A percentile compares a stretch with the other conserved stretches of the same genome.
Conservation (phyloP, 2,888 invertebrate species). For the Siphlonurus alternatus region DNA sequence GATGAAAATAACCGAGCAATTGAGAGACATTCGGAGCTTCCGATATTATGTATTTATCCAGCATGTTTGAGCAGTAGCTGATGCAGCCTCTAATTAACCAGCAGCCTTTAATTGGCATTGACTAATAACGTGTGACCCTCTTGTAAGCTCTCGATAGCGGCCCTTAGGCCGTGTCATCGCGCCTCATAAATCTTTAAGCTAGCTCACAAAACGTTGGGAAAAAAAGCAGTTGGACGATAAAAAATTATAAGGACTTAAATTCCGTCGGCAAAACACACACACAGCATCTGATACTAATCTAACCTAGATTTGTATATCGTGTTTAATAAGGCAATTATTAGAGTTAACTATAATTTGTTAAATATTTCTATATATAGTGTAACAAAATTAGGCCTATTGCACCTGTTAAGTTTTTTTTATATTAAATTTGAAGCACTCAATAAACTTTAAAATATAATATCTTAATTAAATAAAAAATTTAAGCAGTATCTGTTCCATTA, state of each 20-base stretch:
- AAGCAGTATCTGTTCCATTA: too few relatives aligned
- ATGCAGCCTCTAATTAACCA: conserved; percentile 11
- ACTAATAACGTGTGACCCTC: conserved; percentile 8
- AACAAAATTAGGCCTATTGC: not conserved
- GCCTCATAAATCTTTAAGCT: conserved; percentile 6
- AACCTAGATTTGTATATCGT: not conserved
- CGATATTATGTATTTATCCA: too few relatives aligned
- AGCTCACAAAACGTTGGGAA: not conserved
- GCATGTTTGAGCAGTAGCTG: too few relatives aligned
- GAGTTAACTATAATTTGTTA: not conserved
- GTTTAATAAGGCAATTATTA: not conserved
- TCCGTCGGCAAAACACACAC: not conserved
- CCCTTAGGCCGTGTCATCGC: conserved; percentile 8
- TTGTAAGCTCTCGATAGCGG: not conserved
- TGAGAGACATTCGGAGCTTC: too few relatives aligned
- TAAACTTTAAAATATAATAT: not conserved
- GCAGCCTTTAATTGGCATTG: conserved; percentile 11
- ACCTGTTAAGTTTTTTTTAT: not conserved
- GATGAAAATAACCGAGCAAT: too few relatives aligned
- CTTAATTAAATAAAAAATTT: too few relatives aligned
- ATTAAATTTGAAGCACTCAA: not conserved
- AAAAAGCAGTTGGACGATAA: not conserved
- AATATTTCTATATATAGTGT: not conserved
- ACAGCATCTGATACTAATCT: not conserved
- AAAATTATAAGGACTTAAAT: not conserved